Evolutionary conservation across 2,797 vertebrate genomes (phyloP).

Genomic region (Coracias cyanogaster): DNA sequence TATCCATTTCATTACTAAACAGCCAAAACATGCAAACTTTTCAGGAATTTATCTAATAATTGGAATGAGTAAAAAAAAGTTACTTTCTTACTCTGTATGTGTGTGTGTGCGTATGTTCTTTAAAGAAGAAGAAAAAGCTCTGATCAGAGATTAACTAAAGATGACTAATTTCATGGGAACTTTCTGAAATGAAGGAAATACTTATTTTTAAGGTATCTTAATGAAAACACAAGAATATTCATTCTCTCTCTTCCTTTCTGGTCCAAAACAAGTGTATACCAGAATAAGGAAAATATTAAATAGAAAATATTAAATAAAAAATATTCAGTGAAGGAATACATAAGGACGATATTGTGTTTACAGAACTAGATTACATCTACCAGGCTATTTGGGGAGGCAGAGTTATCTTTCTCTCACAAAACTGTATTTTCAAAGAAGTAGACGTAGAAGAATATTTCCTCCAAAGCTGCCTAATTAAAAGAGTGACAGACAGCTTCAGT

Average conservation of each 20-base stretch:
- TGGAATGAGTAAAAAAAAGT: neutral
- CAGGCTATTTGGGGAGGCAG: neutral
- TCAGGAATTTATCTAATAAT: neutral
- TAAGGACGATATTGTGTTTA: neutral
- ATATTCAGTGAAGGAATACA: neutral
- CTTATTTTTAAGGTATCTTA: neutral
- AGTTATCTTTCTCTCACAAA: neutral
- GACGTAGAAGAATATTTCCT: neutral
- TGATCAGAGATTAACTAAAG: neutral
- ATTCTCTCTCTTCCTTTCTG: neutral
- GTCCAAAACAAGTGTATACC: neutral
- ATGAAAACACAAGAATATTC: neutral
- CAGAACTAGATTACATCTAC: neutral
- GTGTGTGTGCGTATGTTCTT: neutral
- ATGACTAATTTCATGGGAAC: neutral
- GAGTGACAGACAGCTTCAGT: neutral
- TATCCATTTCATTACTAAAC: neutral
- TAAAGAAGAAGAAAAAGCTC: neutral
- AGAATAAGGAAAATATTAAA: neutral
- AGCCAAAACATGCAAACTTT: neutral
- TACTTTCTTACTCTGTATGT: neutral
- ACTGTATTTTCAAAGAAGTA: neutral
- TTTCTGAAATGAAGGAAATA: neutral
- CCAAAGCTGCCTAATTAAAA: neutral
- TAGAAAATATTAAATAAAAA: neutral